Conservation (phyloP, 1,140 invertebrate genomes). For the fruit fly (Drosophila melanogaster) region DNA sequence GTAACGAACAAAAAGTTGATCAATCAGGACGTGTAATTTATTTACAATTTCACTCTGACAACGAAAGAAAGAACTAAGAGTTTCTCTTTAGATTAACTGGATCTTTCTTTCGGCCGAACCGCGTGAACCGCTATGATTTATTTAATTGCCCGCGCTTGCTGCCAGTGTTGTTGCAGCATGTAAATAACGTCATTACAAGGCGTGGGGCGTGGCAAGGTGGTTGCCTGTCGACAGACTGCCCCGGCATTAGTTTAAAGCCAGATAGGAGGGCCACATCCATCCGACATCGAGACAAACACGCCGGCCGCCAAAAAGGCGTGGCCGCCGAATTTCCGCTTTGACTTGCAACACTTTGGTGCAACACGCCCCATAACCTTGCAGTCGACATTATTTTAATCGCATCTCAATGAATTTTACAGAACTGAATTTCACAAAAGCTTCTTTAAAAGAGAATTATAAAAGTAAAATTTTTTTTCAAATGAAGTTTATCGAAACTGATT, state of each 20-base stretch:
- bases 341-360: constrained; percentile 46
- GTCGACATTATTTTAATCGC: constrained; percentile 22
- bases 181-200: too few relatives aligned
- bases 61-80: constrained; percentile 19
- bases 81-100: constrained; percentile 2
- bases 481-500: too few relatives aligned
- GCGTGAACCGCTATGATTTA: constrained; percentile 37
- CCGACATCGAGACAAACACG: constrained; percentile 42
- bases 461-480: too few relatives aligned
- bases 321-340: constrained; percentile 31
- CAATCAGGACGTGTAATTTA: constrained; percentile 51
- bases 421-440: too few relatives aligned
- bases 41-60: constrained; percentile 29
- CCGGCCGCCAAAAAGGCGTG: constrained; percentile 22
- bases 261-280: constrained; percentile 29
- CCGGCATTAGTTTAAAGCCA: constrained; percentile 31
- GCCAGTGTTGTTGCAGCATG: too few relatives aligned
- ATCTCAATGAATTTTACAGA: too few relatives aligned
- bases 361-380: constrained; percentile 22
- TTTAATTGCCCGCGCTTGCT: too few relatives aligned
- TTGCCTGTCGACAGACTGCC: constrained; percentile 31
- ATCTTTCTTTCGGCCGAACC: neutral
- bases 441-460: too few relatives aligned
- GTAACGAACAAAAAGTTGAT: constrained; percentile 43
- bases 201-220: too few relatives aligned